These are phyloP conservation scores for Anneissia japonica DNA, from an alignment of 35 echinoderm and acorn worm species.

Conservation along the genomic window DNA sequence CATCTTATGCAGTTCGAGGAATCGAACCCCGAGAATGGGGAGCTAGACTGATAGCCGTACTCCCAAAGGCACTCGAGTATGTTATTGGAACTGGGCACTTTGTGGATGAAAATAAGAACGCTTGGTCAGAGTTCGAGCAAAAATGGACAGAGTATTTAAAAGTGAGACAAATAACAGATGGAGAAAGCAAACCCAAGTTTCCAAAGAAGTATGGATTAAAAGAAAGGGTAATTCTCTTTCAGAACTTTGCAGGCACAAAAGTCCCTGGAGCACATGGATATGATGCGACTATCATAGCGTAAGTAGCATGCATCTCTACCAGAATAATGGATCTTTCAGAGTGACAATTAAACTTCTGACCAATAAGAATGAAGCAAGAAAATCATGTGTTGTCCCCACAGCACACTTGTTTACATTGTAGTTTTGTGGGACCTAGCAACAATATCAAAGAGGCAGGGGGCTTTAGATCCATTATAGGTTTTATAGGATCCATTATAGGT, in stretches of 20 bases:
- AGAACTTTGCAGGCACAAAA: slow-evolving; percentile 38
- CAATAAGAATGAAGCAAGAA: no score
- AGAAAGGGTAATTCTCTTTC: slow-evolving; percentile 56
- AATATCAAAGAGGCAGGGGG: no score
- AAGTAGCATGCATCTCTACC: no score
- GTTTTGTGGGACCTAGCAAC: no score
- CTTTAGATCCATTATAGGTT: no score
- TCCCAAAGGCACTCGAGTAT: slow-evolving; percentile 68
- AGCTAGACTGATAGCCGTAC: slow-evolving; percentile 46
- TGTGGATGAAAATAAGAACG: slow-evolving; percentile 47
- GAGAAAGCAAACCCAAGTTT: slow-evolving; percentile 76
- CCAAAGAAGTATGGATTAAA: slow-evolving; percentile 61
- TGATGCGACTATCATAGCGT: slow-evolving; percentile 96
- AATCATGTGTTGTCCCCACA: no score
- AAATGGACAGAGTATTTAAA: slow-evolving; percentile 69
- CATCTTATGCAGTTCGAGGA: slow-evolving; percentile 72
- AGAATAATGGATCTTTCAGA: no score
- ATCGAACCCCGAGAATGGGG: slow-evolving; percentile 77
- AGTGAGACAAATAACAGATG: slow-evolving; percentile 65
- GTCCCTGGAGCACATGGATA: slow-evolving; percentile 52
- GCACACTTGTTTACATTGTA: no score
- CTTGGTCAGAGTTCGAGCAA: slow-evolving; percentile 56
- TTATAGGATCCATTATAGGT: no score
- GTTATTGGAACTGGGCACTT: slow-evolving; percentile 50
- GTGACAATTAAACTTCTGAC: no score